phyloP scores from a whole-genome alignment of 2,797 vertebrate genomes.

The Cygnus olor region DNA sequence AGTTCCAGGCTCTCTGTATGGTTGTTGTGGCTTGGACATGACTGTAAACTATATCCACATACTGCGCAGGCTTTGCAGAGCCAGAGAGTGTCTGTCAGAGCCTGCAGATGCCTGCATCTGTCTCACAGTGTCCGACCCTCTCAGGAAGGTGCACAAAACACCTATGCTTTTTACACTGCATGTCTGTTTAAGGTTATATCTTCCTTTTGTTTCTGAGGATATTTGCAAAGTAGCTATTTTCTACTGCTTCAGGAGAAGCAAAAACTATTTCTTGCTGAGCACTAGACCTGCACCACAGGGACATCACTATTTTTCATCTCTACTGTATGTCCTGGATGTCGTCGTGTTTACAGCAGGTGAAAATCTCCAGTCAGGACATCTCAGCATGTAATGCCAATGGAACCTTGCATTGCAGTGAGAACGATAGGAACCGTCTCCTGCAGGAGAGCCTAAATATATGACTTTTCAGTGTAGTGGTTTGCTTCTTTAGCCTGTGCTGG shows the following conservation, averaged over 20 bases:
- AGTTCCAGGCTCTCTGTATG: background rate
- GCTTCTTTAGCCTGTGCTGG: background rate
- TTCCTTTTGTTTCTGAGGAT: background rate
- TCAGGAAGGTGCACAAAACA: background rate
- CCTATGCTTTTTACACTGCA: background rate
- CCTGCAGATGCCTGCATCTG: background rate
- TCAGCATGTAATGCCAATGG: background rate
- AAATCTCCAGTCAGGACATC: background rate
- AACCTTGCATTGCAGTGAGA: background rate
- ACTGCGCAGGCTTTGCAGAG: background rate
- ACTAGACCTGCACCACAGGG: background rate
- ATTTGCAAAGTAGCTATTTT: background rate
- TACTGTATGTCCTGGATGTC: background rate
- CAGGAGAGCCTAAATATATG: background rate
- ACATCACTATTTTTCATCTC: background rate
- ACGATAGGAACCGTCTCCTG: background rate
- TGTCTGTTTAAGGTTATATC: background rate
- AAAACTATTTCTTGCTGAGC: background rate
- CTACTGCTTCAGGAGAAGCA: background rate
- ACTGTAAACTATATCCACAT: background rate
- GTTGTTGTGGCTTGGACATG: background rate
- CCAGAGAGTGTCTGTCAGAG: background rate
- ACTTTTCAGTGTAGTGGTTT: background rate
- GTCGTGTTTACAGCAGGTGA: background rate
- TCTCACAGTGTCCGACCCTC: background rate